A percentile compares a stretch with the other conserved stretches of the same genome.
These are phyloP conservation scores for Andricus grossulariae DNA, from an alignment of 1,140 invertebrate genomes.

Conservation along the genomic window DNA sequence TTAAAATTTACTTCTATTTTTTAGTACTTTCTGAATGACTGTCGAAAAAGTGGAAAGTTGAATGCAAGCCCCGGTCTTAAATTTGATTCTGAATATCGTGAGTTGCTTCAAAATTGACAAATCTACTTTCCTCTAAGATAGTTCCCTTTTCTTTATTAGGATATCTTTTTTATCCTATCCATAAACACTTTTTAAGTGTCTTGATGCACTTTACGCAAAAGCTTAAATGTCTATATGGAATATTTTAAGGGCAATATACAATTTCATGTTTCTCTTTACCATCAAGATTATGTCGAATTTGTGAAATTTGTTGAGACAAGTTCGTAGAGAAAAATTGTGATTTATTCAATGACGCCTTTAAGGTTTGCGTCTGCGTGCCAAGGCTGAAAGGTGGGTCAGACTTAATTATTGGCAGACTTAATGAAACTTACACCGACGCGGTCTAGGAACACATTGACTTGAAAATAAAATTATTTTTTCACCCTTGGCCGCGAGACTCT, in stretches of 20 bases:
- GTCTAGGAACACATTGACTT: constrained; percentile 29
- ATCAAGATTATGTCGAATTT: constrained; percentile 4
- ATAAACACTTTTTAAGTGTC: neutral
- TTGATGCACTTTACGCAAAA: neutral
- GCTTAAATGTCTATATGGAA: neutral
- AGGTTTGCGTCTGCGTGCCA: neutral
- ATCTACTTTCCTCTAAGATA: neutral
- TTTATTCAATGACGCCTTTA: neutral
- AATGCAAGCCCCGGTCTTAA: neutral
- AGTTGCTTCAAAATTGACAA: constrained; percentile 8
- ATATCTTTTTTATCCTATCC: neutral
- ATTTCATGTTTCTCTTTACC: neutral
- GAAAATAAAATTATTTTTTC: constrained; percentile 6
- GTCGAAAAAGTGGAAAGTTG: constrained; percentile 1
- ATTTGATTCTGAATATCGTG: neutral
- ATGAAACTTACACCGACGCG: constrained; percentile 12
- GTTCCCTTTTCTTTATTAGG: neutral
- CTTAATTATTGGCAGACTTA: constrained; percentile 32
- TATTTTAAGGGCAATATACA: constrained; percentile 9
- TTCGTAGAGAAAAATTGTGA: neutral
- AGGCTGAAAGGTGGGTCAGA: constrained; percentile 9
- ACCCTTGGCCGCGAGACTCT: constrained; percentile 5
- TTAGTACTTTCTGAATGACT: constrained; percentile 16
- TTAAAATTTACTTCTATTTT: neutral
- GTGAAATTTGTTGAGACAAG: constrained; percentile 8